Conservation (phyloP, 1,140 invertebrate species). For the Ostrea denselamellosa region DNA sequence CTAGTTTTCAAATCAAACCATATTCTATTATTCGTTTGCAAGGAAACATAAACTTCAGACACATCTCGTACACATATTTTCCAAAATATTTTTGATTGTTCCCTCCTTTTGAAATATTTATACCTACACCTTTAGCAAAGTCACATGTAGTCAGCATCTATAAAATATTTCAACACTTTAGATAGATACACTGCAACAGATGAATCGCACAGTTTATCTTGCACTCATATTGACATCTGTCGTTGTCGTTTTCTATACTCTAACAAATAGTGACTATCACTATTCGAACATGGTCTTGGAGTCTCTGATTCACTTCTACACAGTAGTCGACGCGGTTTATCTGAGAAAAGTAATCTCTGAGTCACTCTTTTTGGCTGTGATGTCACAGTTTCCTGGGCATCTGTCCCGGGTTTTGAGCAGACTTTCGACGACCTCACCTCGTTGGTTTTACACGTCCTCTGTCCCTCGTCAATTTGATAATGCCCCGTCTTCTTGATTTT, state of each 20-base stretch:
- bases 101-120: too few relatives aligned
- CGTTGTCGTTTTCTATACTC: slow-evolving; percentile 16
- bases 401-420: neutral
- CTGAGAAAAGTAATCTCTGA: neutral
- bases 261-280: neutral
- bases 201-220: neutral
- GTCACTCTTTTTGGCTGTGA: neutral
- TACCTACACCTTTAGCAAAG: too few relatives aligned
- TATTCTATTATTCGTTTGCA: too few relatives aligned
- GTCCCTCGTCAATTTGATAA: neutral
- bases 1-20: too few relatives aligned
- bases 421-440: neutral
- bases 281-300: neutral
- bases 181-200: too few relatives aligned
- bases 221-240: neutral
- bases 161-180: too few relatives aligned
- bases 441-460: neutral
- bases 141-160: too few relatives aligned
- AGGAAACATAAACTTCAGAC: too few relatives aligned
- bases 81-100: too few relatives aligned
- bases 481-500: neutral
- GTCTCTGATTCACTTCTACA: neutral
- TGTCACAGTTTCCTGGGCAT: neutral
- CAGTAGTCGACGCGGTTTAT: neutral
- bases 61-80: too few relatives aligned